Evolutionary conservation across 2,888 invertebrate genomes (phyloP), one percentile per base, ranked within the genome.

Genomic region (Tenthredo scrophulariae): DNA sequence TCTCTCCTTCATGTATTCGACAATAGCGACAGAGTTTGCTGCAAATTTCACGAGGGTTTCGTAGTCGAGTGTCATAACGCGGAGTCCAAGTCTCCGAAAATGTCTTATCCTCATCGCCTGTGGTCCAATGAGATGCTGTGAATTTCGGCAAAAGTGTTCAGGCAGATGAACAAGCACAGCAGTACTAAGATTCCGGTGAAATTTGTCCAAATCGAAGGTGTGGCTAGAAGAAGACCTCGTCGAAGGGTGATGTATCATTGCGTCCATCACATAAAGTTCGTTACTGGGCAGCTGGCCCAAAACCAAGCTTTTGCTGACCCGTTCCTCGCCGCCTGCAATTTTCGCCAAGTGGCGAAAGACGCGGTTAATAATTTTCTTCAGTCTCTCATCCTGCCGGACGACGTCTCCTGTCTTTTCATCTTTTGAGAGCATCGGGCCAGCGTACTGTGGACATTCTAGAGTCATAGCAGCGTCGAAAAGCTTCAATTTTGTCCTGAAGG

Each of bases 401-500:
- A 94, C 94, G 88, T 94, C 94, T 29, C 13, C 46, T 0, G 94
- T 92, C 88, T 94, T 94, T 86, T 94, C 94, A 86, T 95, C 94
- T 88, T 94, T 94, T 0, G 95, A 95, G 43, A 96, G 89, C 84
- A 95, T 90, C 6, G 96, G 96, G 6, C 96, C 95, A 26, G 90
- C 89, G 90, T 96, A 96, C 40, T 94, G 92, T n/a, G 93, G 89
- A 89, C 95, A 95, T 90, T 96, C 96, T 72, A 97, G 90, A 15
- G 95, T 94, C 93, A 97, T 94, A 6, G 96, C 95, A 46, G 95
- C 95, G 88, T 96, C 96, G 85, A 96, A 94, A 58, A 96, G 91
- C 90, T 95, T 94, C 65, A 96, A 92, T 89, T 95, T 95, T 85
- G 90, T 90, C 85, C 95, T 94, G 84, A 93, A 89, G 15, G 89